Evolutionary conservation across 2,888 invertebrate genomes (phyloP), one percentile per base, ranked within the genome.

Genomic region (Loripinus fragilis): DNA sequence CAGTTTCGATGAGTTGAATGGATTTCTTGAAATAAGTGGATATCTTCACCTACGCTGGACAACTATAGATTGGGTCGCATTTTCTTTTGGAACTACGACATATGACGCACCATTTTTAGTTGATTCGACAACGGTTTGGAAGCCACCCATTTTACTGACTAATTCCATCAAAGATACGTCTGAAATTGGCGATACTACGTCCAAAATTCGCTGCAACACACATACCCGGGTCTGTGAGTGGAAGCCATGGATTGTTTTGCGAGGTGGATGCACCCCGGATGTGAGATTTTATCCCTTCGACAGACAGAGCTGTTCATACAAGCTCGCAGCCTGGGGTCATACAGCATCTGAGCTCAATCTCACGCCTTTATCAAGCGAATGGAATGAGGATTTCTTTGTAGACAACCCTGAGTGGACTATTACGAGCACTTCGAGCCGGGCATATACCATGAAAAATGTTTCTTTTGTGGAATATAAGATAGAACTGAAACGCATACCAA

Each of bases 1-100:
- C 45, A 77, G 74, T 30, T 83, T 83, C 73, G 74, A 83, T 69
- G 80, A 83, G 65, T 48, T 77, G 10, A 76, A 74, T 68, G 80
- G 83, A 10, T 83, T 68, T 67, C 50, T 83, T 17, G 83, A 83
- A 45, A 70, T 83, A 3, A 83, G 83, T 68, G 83, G 83, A 8
- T 83, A 74, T 28, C 35, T 83, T 0, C 64, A 65, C 1, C 38
- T 38, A 5, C 38, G 38, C 5, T 38, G 38, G 38, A 38, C 38
- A 12, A 69, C 66, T 17, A 38, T 83, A 38, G 60, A 71, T 42
- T 83, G 83, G 83, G 64, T 10, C 12, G 74, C 71, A 1, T 25
- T n/a, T 12, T 50, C 71, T 7, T 10, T 68, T 5, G 25, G 50
- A 0, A 3, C 12, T 17, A 67, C 15, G 1, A 17, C 23, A 20